Conservation (phyloP, 2,113 vertebrate genomes). For the Tragelaphus strepsiceros region DNA sequence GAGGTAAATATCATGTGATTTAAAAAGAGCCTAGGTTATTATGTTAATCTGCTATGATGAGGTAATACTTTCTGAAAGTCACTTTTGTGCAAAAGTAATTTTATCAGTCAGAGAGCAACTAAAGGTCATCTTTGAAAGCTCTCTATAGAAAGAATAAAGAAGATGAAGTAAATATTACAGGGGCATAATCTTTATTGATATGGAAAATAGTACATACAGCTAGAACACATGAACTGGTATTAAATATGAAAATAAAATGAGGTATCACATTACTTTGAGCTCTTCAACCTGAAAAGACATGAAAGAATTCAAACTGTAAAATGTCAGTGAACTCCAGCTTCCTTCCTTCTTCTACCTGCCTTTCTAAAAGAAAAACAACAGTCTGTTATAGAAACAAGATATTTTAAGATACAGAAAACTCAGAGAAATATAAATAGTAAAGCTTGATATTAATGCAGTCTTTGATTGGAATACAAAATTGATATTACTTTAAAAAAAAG, state of each 20-base stretch:
- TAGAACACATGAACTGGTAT: background rate
- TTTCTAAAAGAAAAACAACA: background rate
- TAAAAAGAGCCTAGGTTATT: background rate
- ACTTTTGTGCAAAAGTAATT: conserved; percentile 18
- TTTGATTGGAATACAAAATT: background rate
- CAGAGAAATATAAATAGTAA: background rate
- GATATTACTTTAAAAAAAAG: background rate
- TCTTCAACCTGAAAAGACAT: background rate
- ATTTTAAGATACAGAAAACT: background rate
- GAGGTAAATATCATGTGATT: background rate
- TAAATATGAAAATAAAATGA: conserved; percentile 35
- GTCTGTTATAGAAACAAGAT: background rate
- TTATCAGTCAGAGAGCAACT: background rate
- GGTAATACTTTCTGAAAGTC: background rate
- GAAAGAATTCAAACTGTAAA: background rate
- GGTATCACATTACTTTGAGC: background rate
- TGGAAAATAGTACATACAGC: background rate
- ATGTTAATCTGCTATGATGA: background rate
- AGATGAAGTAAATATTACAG: background rate
- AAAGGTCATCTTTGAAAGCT: background rate
- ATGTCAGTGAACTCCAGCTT: background rate
- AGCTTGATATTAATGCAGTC: background rate
- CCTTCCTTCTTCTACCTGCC: background rate
- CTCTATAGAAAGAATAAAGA: background rate
- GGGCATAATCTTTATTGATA: background rate